Percentiles rank a stretch among this genome's conserved stretches.
Evolutionary conservation across 2,113 vertebrate species (phyloP).

Genomic region (Macquaria australasica): DNA sequence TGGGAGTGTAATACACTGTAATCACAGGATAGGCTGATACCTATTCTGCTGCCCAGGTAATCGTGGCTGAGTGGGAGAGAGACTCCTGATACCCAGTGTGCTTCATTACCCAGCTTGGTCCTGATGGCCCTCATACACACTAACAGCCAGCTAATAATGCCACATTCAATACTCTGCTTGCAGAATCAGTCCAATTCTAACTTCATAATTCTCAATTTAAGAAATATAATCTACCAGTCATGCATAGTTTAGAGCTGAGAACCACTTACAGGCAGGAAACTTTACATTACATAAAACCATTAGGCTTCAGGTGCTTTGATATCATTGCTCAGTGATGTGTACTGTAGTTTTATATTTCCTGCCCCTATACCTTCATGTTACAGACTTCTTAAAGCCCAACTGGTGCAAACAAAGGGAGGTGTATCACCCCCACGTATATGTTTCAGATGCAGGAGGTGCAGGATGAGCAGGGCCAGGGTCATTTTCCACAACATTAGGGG

Average conservation of each 20-base stretch:
- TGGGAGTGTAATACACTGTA: constrained; percentile 77
- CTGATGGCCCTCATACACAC: constrained; percentile 68
- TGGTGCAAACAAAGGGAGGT: constrained; percentile 42
- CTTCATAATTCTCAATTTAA: constrained; percentile 62
- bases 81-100: constrained; percentile 69
- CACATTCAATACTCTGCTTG: constrained; percentile 40
- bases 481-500: constrained; percentile 85
- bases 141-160: constrained; percentile 70
- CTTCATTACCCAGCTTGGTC: constrained; percentile 74
- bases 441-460: constrained; percentile 76
- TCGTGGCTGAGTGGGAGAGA: constrained; percentile 67
- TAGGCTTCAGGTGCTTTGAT: constrained; percentile 22
- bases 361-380: constrained; percentile 6
- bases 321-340: constrained; percentile 45
- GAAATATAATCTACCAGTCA: constrained; percentile 52
- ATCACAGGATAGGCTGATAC: constrained; percentile 85
- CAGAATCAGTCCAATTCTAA: constrained; percentile 54
- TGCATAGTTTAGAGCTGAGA: constrained; percentile 43
- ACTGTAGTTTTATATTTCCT: constrained; percentile 16
- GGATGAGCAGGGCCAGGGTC: constrained; percentile 66
- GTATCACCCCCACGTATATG: constrained; percentile 18
- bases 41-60: constrained; percentile 79
- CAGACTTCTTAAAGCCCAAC: constrained; percentile 13
- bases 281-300: constrained; percentile 25
- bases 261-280: constrained; percentile 42